Evolutionary conservation across 2,797 vertebrate species (phyloP).

Genomic region (Forpus xanthops): DNA sequence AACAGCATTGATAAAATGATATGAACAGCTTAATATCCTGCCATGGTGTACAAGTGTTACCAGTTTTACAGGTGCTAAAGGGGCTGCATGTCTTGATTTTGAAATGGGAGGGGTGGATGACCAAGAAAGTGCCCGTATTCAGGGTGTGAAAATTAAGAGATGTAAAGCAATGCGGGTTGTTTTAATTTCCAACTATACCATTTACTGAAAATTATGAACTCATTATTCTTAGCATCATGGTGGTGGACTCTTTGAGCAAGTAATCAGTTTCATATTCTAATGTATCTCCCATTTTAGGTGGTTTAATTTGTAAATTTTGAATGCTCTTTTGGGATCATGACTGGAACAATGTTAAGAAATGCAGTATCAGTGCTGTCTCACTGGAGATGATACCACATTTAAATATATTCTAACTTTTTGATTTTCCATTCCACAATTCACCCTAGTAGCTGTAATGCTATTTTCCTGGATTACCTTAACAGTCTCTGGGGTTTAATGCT

Average conservation of each 20-base stretch:
- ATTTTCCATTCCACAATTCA: conserved; percentile 18
- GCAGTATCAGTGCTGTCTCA: not conserved
- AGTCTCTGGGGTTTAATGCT: not conserved
- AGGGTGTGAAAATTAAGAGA: not conserved
- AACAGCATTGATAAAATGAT: conserved; percentile 42
- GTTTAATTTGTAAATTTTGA: not conserved
- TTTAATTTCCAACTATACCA: not conserved
- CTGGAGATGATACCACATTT: not conserved
- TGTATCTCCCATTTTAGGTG: not conserved
- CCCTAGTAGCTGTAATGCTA: not conserved
- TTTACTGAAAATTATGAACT: not conserved
- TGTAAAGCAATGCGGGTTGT: rapidly evolving
- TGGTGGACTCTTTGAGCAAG: not conserved
- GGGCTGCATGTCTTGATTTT: not conserved
- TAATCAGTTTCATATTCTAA: not conserved
- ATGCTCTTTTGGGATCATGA: not conserved
- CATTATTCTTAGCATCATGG: not conserved
- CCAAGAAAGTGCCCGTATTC: not conserved
- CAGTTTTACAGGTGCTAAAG: conserved; percentile 9
- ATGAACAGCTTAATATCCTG: not conserved
- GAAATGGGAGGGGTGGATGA: not conserved
- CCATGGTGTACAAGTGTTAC: conserved; percentile 32
- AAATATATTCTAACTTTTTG: not conserved
- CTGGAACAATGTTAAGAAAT: not conserved
- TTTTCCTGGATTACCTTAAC: conserved; percentile 7